Percentiles rank a stretch among this genome's conserved stretches.
Evolutionary conservation across 2,888 invertebrate genomes (phyloP).

Genomic region (Lydus trimaculatus): DNA sequence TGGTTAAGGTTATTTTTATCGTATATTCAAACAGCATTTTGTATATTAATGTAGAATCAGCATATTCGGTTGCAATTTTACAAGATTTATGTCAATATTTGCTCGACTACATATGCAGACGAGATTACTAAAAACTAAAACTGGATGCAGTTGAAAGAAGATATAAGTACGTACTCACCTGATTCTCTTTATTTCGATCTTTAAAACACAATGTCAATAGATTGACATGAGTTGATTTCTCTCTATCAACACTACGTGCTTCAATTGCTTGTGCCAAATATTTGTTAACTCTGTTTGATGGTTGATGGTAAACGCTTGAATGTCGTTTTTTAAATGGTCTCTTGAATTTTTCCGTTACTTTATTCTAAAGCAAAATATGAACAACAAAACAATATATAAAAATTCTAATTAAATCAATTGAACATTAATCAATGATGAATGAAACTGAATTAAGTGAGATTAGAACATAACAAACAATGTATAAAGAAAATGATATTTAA

Average conservation of each 20-base stretch:
- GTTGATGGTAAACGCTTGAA: slow-evolving; percentile 86
- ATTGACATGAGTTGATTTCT: slow-evolving; percentile 89
- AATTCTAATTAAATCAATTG: too few species aligned
- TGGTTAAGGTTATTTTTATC: neutral
- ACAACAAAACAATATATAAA: slow-evolving; percentile 25
- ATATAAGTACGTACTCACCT: slow-evolving; percentile 63
- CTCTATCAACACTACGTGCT: slow-evolving; percentile 87
- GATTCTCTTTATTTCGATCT: slow-evolving; percentile 82
- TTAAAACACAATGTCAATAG: slow-evolving; percentile 86
- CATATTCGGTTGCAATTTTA: neutral
- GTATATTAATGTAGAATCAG: neutral
- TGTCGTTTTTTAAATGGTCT: slow-evolving; percentile 88
- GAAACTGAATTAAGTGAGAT: neutral
- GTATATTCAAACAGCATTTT: neutral
- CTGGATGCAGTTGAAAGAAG: neutral
- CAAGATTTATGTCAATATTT: neutral
- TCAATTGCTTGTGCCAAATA: slow-evolving; percentile 91
- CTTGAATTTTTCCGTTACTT: slow-evolving; percentile 87
- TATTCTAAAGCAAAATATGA: slow-evolving; percentile 67
- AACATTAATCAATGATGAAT: neutral
- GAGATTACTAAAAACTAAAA: neutral
- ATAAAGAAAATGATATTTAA: neutral
- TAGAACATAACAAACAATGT: neutral
- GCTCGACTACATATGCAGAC: neutral
- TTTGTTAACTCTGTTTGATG: slow-evolving; percentile 90